These are phyloP conservation scores for Idris sp. DNA, from an alignment of 1,140 invertebrate species.

Conservation along the genomic window DNA sequence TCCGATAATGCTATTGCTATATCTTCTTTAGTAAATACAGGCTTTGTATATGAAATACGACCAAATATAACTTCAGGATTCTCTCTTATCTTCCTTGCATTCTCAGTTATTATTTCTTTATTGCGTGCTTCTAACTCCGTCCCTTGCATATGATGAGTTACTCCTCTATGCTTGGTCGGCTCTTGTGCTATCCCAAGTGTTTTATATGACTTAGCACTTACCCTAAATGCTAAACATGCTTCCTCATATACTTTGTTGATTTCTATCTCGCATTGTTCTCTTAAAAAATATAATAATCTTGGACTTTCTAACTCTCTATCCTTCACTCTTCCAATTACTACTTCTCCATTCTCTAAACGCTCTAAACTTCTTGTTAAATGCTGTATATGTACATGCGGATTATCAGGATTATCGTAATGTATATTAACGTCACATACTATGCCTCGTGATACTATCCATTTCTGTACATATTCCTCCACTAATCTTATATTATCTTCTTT, in stretches of 20 bases:
- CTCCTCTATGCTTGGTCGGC: neutral
- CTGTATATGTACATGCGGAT: slow-evolving; percentile 5
- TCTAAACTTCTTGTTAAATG: slow-evolving; percentile 6
- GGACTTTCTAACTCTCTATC: neutral
- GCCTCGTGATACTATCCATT: neutral
- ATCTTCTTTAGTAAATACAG: too few species aligned
- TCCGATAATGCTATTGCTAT: too few species aligned
- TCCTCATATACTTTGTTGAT: slow-evolving; percentile 9
- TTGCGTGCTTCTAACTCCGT: neutral
- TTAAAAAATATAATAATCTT: neutral
- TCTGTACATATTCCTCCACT: slow-evolving; percentile 1
- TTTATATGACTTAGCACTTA: slow-evolving; percentile 9
- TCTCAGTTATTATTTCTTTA: slow-evolving; percentile 7
- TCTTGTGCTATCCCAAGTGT: slow-evolving; percentile 2
- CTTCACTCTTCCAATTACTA: neutral
- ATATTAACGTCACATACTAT: slow-evolving; percentile 7
- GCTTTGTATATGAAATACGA: too few species aligned
- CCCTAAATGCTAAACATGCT: slow-evolving; percentile 4
- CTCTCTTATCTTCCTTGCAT: slow-evolving; percentile 5
- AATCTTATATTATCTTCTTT: slow-evolving; percentile 3
- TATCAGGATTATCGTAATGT: slow-evolving; percentile 3
- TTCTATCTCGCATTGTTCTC: slow-evolving; percentile 1
- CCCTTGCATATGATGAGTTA: neutral
- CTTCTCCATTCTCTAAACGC: slow-evolving; percentile 6
- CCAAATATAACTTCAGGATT: too few species aligned